Evolutionary conservation across 2,888 invertebrate species (phyloP).

Genomic region (Ypsolopha scabrella): DNA sequence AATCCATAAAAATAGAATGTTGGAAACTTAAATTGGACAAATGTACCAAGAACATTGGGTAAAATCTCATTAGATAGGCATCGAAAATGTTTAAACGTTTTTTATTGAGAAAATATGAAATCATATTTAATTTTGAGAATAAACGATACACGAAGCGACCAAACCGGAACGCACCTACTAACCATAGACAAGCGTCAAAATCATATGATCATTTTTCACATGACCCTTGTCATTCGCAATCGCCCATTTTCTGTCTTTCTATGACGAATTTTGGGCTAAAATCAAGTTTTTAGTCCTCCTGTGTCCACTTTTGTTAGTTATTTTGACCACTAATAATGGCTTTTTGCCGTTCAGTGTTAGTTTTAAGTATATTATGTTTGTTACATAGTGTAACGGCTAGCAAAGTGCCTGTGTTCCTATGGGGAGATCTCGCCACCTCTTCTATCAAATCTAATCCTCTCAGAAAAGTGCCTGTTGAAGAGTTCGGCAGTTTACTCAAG

Average conservation of each 20-base stretch:
- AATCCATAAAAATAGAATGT: no score
- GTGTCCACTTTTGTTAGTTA: slow-evolving; percentile 39
- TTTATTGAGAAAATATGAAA: no score
- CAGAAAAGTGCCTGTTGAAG: slow-evolving; percentile 24
- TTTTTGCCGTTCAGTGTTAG: slow-evolving; percentile 54
- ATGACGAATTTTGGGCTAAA: slow-evolving; percentile 42
- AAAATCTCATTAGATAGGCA: no score
- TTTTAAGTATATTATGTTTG: slow-evolving; percentile 39
- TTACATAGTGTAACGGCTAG: slow-evolving; percentile 30
- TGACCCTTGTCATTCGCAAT: slow-evolving; percentile 55
- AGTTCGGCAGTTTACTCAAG: slow-evolving; percentile 43
- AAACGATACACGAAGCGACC: no score
- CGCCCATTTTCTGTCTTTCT: slow-evolving; percentile 44
- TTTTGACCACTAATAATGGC: slow-evolving; percentile 40
- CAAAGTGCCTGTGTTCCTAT: slow-evolving; percentile 71
- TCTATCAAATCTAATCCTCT: slow-evolving; percentile 38
- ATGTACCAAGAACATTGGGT: no score
- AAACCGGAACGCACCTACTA: not conserved
- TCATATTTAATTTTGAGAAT: no score
- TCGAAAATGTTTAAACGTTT: no score
- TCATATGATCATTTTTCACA: slow-evolving; percentile 68
- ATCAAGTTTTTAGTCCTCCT: slow-evolving; percentile 36
- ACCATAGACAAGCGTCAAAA: slow-evolving; percentile 50
- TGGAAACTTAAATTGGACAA: no score
- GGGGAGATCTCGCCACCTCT: slow-evolving; percentile 52